These are phyloP conservation scores for Sternotherus odoratus DNA, from an alignment of 2,797 vertebrate genomes.

Conservation along the genomic window DNA sequence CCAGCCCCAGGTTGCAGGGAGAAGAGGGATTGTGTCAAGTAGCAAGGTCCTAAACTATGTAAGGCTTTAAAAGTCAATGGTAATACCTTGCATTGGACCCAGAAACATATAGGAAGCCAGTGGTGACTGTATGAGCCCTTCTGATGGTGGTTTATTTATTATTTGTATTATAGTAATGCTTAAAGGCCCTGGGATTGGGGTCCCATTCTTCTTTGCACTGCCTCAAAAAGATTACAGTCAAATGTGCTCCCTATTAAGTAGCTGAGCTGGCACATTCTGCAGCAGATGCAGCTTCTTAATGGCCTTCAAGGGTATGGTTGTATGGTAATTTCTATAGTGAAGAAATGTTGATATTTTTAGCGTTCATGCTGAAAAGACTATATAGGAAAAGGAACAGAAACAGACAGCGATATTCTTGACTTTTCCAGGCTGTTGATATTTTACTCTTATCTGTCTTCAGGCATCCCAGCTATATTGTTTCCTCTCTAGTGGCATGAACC, in stretches of 20 bases:
- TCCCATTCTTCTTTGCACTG: not conserved
- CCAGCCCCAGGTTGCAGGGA: conserved; percentile 6
- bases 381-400: conserved; percentile 30
- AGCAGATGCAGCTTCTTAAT: not conserved
- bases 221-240: not conserved
- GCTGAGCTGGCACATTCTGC: not conserved
- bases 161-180: not conserved
- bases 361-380: not conserved
- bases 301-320: conserved; percentile 23
- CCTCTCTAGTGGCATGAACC: conserved; percentile 64
- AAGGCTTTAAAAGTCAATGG: not conserved
- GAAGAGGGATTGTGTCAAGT: not conserved
- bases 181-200: not conserved
- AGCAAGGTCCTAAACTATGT: not conserved
- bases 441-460: conserved; percentile 45
- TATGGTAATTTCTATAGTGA: not conserved
- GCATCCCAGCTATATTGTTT: conserved; percentile 61
- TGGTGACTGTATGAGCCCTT: not conserved
- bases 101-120: accelerated
- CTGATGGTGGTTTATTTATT: not conserved
- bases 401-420: conserved; percentile 57
- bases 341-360: conserved; percentile 36
- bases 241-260: not conserved
- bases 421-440: conserved; percentile 68
- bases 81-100: not conserved